A percentile compares a stretch with the other conserved stretches of the same genome.
Evolutionary conservation across 1,140 invertebrate genomes (phyloP).

Genomic region (Oppia nitens): DNA sequence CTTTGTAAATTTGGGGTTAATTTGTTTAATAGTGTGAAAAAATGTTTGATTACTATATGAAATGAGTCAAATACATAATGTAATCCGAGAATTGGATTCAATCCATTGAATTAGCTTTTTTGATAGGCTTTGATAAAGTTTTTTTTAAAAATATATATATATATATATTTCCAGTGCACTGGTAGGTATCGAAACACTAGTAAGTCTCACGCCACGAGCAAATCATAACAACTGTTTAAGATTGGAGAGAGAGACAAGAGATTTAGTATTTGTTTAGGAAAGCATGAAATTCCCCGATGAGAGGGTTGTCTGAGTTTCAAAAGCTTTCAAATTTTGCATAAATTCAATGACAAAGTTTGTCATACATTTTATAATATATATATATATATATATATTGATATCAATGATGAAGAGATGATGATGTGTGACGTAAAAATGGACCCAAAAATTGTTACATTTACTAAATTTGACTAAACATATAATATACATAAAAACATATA

Average conservation of each 20-base stretch:
- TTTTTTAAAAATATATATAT: not conserved
- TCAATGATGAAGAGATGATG: too few species aligned
- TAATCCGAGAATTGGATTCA: not conserved
- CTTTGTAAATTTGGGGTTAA: too few species aligned
- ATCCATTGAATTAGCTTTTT: not conserved
- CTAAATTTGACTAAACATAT: too few species aligned
- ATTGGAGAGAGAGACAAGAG: not conserved
- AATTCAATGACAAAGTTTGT: not conserved
- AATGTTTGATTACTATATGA: not conserved
- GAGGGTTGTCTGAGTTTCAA: not conserved
- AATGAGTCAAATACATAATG: not conserved
- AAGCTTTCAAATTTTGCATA: conserved; percentile 1
- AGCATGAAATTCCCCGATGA: not conserved
- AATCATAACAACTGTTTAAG: not conserved
- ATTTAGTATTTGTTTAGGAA: not conserved
- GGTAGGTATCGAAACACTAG: not conserved
- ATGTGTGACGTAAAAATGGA: not conserved
- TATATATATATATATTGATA: too few species aligned
- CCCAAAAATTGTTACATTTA: not conserved
- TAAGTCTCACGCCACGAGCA: not conserved
- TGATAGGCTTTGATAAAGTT: not conserved
- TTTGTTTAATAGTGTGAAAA: not conserved
- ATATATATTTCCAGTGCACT: not conserved
- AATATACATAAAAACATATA: too few species aligned
- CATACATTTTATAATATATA: not conserved